These are phyloP conservation scores for Zhengitettix transpicula DNA, from an alignment of 2,888 invertebrate species.

Conservation along the genomic window DNA sequence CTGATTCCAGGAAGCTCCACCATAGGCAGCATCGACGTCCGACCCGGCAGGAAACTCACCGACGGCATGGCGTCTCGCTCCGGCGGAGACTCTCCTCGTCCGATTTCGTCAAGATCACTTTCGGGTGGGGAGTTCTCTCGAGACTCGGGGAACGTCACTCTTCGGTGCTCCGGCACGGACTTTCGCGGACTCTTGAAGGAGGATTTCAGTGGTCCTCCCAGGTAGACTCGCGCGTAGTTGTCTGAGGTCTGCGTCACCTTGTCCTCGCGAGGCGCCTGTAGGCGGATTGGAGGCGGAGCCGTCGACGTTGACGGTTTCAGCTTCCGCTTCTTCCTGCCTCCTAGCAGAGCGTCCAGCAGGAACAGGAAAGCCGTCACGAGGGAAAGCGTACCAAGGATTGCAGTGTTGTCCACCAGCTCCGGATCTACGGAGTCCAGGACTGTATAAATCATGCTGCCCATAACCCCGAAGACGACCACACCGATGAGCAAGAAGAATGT, in stretches of 20 bases:
- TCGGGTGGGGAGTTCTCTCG: not conserved
- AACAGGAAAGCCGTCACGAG: slow-evolving; percentile 49
- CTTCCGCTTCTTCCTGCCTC: slow-evolving; percentile 19
- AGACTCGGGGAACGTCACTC: not conserved
- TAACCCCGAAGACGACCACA: slow-evolving; percentile 46
- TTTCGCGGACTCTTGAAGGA: not conserved
- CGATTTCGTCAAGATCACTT: not conserved
- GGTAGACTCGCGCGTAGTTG: not conserved
- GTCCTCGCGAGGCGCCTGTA: not conserved
- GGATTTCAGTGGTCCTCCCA: not conserved
- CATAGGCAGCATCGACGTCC: too few species aligned
- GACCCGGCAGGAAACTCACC: too few species aligned
- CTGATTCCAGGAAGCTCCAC: too few species aligned
- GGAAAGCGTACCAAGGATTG: slow-evolving; percentile 49
- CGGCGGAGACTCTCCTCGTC: not conserved
- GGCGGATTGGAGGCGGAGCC: not conserved
- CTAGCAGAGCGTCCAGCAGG: slow-evolving; percentile 38
- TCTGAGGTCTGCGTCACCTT: slow-evolving; percentile 1
- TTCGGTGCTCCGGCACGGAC: not conserved
- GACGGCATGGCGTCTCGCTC: too few species aligned
- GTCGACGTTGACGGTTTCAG: slow-evolving; percentile 6
- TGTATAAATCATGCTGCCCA: slow-evolving; percentile 51
- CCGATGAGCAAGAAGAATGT: slow-evolving; percentile 53
- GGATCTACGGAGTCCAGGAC: slow-evolving; percentile 53
- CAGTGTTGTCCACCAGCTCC: slow-evolving; percentile 50